A percentile compares a stretch with the other conserved stretches of the same genome.
phyloP scores from a whole-genome alignment of 2,113 vertebrate genomes.

The Microtus ochrogaster region DNA sequence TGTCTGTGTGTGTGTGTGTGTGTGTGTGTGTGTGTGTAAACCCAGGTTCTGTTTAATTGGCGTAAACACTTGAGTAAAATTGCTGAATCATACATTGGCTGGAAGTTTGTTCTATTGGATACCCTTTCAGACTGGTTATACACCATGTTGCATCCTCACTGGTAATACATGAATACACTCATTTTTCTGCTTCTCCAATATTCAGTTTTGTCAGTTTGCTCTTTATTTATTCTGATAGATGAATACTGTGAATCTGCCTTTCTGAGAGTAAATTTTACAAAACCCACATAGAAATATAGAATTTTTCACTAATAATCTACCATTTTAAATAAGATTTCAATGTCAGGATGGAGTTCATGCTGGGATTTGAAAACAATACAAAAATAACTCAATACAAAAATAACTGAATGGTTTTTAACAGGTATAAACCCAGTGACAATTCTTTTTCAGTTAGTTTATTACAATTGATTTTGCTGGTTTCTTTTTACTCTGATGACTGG shows the following conservation, averaged over 20 bases:
- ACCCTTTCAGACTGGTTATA: background rate
- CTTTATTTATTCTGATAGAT: background rate
- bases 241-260: background rate
- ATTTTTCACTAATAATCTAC: background rate
- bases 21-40: background rate
- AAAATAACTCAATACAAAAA: background rate
- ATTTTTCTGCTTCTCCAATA: background rate
- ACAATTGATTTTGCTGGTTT: conserved; percentile 26
- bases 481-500: background rate
- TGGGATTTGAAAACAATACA: background rate
- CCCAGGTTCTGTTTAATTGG: conserved; percentile 9
- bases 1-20: background rate
- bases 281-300: background rate
- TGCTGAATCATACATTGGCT: background rate
- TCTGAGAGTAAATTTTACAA: conserved; percentile 15
- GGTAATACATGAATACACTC: background rate
- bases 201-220: background rate
- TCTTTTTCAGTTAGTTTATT: background rate
- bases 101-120: background rate
- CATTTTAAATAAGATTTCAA: background rate
- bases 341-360: background rate
- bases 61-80: background rate
- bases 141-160: background rate
- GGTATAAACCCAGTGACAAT: background rate
- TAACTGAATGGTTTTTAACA: background rate